phyloP scores from a whole-genome alignment of 2,113 vertebrate genomes.

The Aleadryas rufinucha region DNA sequence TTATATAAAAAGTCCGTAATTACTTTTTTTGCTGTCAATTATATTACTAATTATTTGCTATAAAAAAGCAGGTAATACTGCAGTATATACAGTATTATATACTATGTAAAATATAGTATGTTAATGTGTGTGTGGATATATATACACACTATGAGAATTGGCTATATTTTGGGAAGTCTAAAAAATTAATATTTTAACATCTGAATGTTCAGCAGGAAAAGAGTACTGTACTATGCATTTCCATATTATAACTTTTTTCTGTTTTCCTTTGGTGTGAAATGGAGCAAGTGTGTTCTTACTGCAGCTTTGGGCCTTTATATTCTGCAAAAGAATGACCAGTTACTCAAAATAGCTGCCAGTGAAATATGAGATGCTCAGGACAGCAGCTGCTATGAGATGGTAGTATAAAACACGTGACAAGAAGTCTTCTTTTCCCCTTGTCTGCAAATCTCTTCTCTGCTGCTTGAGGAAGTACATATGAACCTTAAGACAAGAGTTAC shows the following conservation, averaged over 20 bases:
- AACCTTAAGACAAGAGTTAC: background rate
- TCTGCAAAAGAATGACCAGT: background rate
- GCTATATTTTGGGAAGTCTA: background rate
- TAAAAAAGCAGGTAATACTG: background rate
- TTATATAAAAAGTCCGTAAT: background rate
- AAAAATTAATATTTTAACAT: background rate
- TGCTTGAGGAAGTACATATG: background rate
- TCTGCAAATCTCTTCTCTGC: background rate
- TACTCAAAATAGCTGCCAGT: background rate
- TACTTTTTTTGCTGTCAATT: background rate
- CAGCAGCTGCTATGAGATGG: background rate
- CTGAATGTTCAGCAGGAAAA: background rate
- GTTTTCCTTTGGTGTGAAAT: background rate
- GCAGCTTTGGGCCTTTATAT: background rate
- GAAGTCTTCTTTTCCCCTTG: background rate
- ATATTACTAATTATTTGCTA: background rate
- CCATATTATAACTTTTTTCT: background rate
- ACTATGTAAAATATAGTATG: background rate
- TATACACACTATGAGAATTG: background rate
- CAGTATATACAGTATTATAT: background rate
- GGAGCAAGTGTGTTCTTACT: background rate
- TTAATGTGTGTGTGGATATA: too few species aligned
- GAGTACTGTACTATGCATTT: background rate
- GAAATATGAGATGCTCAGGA: background rate
- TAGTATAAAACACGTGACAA: background rate